A percentile compares a stretch with the other conserved stretches of the same genome.
These are phyloP conservation scores for Callipepla squamata DNA, from an alignment of 2,113 vertebrate species.

Conservation along the genomic window DNA sequence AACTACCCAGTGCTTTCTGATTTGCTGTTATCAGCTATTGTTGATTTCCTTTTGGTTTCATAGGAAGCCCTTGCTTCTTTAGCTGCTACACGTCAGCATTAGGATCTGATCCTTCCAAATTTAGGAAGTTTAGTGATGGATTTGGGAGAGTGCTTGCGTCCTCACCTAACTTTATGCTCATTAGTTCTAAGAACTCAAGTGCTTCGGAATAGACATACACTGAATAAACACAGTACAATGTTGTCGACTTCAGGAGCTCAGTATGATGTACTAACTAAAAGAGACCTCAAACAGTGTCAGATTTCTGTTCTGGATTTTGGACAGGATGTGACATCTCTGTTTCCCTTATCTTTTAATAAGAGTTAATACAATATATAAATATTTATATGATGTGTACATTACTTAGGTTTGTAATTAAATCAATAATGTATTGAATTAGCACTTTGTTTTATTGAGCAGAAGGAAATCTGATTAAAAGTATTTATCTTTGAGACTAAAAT, in stretches of 20 bases:
- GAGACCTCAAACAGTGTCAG: background rate
- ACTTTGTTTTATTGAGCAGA: background rate
- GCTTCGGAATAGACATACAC: background rate
- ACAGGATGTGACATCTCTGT: background rate
- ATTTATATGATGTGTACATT: background rate
- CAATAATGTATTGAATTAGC: background rate
- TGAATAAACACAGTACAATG: background rate
- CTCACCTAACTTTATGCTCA: background rate
- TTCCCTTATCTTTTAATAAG: background rate
- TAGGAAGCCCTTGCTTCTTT: background rate
- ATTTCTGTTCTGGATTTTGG: background rate
- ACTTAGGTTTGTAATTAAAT: background rate
- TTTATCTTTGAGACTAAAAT: background rate
- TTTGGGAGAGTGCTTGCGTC: background rate
- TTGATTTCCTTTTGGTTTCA: background rate
- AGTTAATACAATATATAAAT: background rate
- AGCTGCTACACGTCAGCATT: fast-evolving
- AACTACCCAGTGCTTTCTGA: background rate
- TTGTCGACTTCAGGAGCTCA: background rate
- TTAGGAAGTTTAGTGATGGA: background rate
- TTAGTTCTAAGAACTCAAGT: background rate
- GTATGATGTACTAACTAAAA: background rate
- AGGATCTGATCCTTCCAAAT: background rate
- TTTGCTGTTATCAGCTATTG: fast-evolving
- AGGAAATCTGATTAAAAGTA: background rate